phyloP scores from a whole-genome alignment of 2,797 vertebrate species.

The Glyptemys insculpta region DNA sequence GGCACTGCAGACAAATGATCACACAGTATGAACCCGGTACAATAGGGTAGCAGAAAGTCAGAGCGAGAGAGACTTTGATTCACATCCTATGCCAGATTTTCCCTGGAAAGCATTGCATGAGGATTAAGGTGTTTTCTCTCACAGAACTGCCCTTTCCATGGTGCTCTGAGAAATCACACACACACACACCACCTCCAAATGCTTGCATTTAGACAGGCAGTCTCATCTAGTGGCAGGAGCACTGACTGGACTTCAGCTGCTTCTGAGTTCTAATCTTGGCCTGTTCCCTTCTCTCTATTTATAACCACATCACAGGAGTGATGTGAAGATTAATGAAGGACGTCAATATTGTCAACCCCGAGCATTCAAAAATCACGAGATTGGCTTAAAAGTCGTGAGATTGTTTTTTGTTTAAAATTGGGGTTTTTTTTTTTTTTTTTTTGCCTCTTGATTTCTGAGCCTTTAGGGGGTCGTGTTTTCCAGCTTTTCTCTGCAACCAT shows the following conservation, averaged over 20 bases:
- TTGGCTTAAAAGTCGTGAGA: background rate
- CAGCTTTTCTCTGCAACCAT: background rate
- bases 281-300: background rate
- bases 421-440: slow-evolving; percentile 10
- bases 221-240: background rate
- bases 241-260: background rate
- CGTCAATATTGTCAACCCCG: background rate
- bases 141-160: slow-evolving; percentile 2
- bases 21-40: background rate
- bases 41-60: background rate
- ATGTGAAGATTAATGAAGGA: slow-evolving; percentile 52
- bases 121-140: background rate
- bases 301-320: background rate
- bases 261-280: background rate
- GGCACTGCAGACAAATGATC: background rate
- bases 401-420: slow-evolving; percentile 41
- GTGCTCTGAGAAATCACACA: slow-evolving; percentile 26
- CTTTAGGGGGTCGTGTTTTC: background rate
- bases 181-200: slow-evolving; percentile 3
- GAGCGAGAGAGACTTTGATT: background rate
- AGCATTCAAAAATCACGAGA: background rate
- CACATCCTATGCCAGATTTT: background rate
- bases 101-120: background rate
- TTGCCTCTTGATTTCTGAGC: slow-evolving; percentile 21
- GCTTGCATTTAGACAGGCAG: slow-evolving; percentile 22